phyloP scores from a whole-genome alignment of 2,888 invertebrate species.

The Agelastica alni region DNA sequence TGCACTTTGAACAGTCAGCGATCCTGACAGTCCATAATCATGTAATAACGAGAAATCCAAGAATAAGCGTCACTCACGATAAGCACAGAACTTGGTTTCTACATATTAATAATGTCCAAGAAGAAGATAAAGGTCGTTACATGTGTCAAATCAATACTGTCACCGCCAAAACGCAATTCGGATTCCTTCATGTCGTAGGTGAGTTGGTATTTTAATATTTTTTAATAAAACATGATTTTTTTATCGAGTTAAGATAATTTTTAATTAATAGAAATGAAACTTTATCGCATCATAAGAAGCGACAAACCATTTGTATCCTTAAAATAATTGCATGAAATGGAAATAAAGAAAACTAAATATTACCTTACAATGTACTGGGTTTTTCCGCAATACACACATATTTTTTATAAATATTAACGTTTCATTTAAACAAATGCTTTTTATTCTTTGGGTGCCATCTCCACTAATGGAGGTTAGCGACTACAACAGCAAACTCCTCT shows the following conservation, averaged over 20 bases:
- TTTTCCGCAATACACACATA: too few relatives aligned
- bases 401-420: too few relatives aligned
- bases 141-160: conserved; percentile 96
- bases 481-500: too few relatives aligned
- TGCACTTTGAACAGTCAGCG: conserved; percentile 93
- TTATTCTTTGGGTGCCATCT: too few relatives aligned
- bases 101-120: conserved; percentile 89
- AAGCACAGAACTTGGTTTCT: conserved; percentile 92
- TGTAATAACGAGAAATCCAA: conserved; percentile 90
- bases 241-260: neutral
- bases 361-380: too few relatives aligned
- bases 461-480: too few relatives aligned
- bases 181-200: conserved; percentile 91
- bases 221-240: conserved; percentile 10
- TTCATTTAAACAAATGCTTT: too few relatives aligned
- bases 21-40: conserved; percentile 92
- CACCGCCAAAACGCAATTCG: conserved; percentile 90
- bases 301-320: too few relatives aligned
- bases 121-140: conserved; percentile 89
- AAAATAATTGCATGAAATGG: too few relatives aligned
- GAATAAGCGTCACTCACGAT: conserved; percentile 90
- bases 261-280: conserved; percentile 7
- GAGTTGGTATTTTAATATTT: conserved; percentile 55
- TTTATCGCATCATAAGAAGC: neutral
- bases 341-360: too few relatives aligned